A percentile compares a stretch with the other conserved stretches of the same genome.
These are phyloP conservation scores for Cyclopterus lumpus DNA, from an alignment of 2,797 vertebrate species.

Conservation along the genomic window DNA sequence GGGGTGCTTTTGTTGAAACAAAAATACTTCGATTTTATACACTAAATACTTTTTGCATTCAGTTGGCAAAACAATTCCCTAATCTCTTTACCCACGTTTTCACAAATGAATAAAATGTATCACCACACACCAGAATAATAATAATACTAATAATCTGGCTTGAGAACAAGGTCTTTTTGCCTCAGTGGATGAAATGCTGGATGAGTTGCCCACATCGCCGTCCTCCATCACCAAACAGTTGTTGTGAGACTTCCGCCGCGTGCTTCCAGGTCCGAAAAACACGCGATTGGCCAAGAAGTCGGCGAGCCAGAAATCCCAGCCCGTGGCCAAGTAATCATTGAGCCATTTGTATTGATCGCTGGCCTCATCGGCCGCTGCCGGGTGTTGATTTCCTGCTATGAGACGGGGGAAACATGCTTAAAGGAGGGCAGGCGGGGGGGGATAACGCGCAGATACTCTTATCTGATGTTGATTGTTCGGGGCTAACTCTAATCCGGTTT, in stretches of 20 bases:
- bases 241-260: constrained; percentile 36
- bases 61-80: too few relatives aligned
- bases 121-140: not conserved
- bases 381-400: constrained; percentile 50
- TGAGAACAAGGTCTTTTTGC: constrained; percentile 6
- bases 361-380: constrained; percentile 49
- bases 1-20: too few relatives aligned
- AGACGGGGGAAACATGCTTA: constrained; percentile 32
- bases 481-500: constrained; percentile 49
- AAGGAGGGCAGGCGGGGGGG: constrained; percentile 4
- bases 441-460: constrained; percentile 7
- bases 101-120: not conserved
- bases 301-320: constrained; percentile 43
- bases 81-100: not conserved
- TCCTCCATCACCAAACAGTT: constrained; percentile 23
- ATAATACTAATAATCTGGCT: constrained; percentile 5
- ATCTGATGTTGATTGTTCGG: constrained; percentile 46
- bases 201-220: not conserved
- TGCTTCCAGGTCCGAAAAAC: constrained; percentile 47
- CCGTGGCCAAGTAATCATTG: constrained; percentile 64
- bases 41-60: not conserved
- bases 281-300: constrained; percentile 37
- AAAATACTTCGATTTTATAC: not conserved
- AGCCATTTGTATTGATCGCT: constrained; percentile 67
- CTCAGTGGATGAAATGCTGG: constrained; percentile 14